phyloP scores from a whole-genome alignment of 2,113 vertebrate species.

The Henicopernis longicauda region DNA sequence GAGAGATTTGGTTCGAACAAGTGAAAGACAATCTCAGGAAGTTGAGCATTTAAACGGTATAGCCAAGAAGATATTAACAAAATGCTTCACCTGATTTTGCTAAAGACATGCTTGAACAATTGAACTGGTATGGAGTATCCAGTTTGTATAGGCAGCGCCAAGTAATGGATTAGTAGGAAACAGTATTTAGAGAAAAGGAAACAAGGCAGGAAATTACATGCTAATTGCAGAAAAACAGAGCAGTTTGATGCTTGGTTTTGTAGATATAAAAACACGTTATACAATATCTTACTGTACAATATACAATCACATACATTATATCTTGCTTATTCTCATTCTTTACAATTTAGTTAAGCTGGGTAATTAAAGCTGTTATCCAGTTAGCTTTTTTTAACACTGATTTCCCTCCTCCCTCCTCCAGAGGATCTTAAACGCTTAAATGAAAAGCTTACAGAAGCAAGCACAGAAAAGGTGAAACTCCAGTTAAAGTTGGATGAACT shows the following conservation, averaged over 20 bases:
- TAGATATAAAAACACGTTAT: background rate
- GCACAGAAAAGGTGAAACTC: conserved; percentile 83
- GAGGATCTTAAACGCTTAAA: conserved; percentile 89
- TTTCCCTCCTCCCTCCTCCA: conserved; percentile 37
- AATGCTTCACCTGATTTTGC: background rate
- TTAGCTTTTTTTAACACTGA: background rate
- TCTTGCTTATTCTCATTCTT: background rate
- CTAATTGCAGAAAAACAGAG: background rate
- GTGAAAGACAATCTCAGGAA: conserved; percentile 87
- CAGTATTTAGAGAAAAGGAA: background rate
- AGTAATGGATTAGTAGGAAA: background rate
- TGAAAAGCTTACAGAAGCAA: conserved; percentile 88
- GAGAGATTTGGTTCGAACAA: conserved; percentile 86
- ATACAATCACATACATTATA: background rate
- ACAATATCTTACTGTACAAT: background rate
- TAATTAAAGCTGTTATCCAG: background rate
- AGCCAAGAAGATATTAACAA: background rate
- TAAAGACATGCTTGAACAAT: background rate
- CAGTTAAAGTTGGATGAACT: conserved; percentile 92
- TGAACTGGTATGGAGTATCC: background rate
- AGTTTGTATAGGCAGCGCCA: background rate
- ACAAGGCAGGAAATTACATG: background rate
- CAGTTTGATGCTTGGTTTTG: background rate
- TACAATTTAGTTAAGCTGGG: background rate
- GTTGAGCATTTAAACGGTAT: conserved; percentile 90